Evolutionary conservation across 2,113 vertebrate genomes (phyloP).

Genomic region (Mesitornis unicolor): DNA sequence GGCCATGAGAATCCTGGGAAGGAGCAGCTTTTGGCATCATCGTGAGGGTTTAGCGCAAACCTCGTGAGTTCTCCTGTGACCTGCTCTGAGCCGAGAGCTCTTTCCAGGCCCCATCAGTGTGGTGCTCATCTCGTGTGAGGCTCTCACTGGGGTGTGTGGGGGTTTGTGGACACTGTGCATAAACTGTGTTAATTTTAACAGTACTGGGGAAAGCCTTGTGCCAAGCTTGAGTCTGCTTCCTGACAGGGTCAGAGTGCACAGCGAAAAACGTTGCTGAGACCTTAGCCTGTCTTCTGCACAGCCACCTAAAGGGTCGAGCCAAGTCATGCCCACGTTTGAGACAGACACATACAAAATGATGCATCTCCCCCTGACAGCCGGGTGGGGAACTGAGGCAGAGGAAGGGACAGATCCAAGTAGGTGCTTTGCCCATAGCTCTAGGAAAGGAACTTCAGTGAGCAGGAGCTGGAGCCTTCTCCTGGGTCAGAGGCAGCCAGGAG

Average conservation of each 20-base stretch:
- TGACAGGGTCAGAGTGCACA: not conserved
- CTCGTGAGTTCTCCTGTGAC: not conserved
- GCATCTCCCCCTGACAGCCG: not conserved
- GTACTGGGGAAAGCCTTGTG: not conserved
- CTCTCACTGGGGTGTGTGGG: not conserved
- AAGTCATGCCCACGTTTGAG: not conserved
- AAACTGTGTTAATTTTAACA: not conserved
- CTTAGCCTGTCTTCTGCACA: not conserved
- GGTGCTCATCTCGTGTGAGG: fast-evolving
- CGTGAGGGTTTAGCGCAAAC: not conserved
- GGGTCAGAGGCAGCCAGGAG: not conserved
- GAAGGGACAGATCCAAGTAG: not conserved
- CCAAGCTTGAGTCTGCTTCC: not conserved
- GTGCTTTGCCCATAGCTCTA: not conserved
- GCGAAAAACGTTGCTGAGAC: not conserved
- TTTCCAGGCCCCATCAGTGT: not conserved
- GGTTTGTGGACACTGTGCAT: fast-evolving
- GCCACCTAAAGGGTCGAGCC: not conserved
- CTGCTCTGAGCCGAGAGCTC: not conserved
- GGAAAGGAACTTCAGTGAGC: not conserved
- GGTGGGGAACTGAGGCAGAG: not conserved
- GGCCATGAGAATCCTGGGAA: not conserved
- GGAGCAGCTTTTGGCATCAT: not conserved
- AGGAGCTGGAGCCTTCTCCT: not conserved
- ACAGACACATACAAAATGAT: not conserved